A percentile compares a stretch with the other conserved stretches of the same genome.
phyloP scores from a whole-genome alignment of 2,113 vertebrate species.

The Eolophus roseicapilla region DNA sequence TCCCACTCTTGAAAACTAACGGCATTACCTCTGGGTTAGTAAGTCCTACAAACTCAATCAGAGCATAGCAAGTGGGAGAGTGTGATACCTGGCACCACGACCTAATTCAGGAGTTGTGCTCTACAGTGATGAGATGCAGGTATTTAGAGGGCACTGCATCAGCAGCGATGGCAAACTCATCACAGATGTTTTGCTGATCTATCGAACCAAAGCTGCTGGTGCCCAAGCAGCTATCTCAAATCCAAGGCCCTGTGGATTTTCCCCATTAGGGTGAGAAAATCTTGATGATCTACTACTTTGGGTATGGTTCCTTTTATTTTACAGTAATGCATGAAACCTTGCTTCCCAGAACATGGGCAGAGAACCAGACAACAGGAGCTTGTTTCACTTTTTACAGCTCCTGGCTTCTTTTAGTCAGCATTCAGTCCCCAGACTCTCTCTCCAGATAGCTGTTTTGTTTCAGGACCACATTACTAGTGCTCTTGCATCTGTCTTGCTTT shows the following conservation, averaged over 20 bases:
- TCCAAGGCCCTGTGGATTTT: background rate
- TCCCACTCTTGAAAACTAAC: background rate
- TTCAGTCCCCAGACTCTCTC: constrained; percentile 9
- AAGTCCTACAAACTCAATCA: constrained; percentile 27
- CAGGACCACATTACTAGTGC: constrained; percentile 20
- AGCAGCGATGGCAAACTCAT: background rate
- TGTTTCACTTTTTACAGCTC: constrained; percentile 15
- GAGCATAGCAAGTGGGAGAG: constrained; percentile 5
- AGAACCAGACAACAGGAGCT: constrained; percentile 13
- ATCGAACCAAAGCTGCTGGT: background rate
- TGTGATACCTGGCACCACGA: background rate
- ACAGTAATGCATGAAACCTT: background rate
- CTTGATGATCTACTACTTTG: background rate
- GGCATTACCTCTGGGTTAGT: background rate
- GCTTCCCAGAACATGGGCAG: background rate
- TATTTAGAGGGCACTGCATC: background rate
- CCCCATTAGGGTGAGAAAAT: background rate
- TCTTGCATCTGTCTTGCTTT: constrained; percentile 37
- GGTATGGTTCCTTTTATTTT: background rate
- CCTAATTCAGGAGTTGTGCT: background rate
- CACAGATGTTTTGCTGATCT: background rate
- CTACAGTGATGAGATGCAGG: background rate
- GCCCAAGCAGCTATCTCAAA: background rate
- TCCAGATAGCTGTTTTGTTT: constrained; percentile 55
- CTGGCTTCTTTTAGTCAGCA: constrained; percentile 34